Percentiles rank a stretch among this genome's conserved stretches.
These are phyloP conservation scores for Enteromius viviparus DNA, from an alignment of 2,797 vertebrate genomes.

Conservation along the genomic window DNA sequence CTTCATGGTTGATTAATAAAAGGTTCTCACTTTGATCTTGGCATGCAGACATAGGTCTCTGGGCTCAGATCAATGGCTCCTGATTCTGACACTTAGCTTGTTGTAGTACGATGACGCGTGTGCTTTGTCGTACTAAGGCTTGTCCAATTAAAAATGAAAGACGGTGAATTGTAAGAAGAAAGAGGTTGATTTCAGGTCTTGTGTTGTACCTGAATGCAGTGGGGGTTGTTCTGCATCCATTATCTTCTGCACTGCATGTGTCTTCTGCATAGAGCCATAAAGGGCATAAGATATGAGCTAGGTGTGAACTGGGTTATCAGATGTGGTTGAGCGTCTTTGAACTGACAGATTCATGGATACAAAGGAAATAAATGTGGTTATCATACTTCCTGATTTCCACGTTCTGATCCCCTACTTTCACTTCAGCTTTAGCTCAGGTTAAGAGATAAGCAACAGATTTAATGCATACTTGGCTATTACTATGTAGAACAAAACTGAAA, in stretches of 20 bases:
- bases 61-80: slow-evolving; percentile 45
- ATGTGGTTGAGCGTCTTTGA: slow-evolving; percentile 66
- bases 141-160: slow-evolving; percentile 51
- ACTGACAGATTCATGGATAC: slow-evolving; percentile 63
- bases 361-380: slow-evolving; percentile 66
- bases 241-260: slow-evolving; percentile 38
- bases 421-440: slow-evolving; percentile 26
- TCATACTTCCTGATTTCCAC: slow-evolving; percentile 8
- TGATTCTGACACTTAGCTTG: slow-evolving; percentile 36
- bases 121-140: slow-evolving; percentile 24
- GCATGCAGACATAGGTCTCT: slow-evolving; percentile 27
- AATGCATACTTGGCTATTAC: not conserved
- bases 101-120: not conserved
- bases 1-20: slow-evolving; percentile 65
- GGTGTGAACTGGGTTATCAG: slow-evolving; percentile 54
- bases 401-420: slow-evolving; percentile 25
- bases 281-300: slow-evolving; percentile 60
- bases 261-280: slow-evolving; percentile 63
- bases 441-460: slow-evolving; percentile 4
- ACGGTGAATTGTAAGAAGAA: not conserved
- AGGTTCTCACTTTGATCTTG: slow-evolving; percentile 70
- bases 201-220: not conserved
- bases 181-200: slow-evolving; percentile 5
- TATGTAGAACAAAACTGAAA: not conserved
- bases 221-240: not conserved